phyloP scores from a whole-genome alignment of 2,113 vertebrate species.

The Furnarius figulus region DNA sequence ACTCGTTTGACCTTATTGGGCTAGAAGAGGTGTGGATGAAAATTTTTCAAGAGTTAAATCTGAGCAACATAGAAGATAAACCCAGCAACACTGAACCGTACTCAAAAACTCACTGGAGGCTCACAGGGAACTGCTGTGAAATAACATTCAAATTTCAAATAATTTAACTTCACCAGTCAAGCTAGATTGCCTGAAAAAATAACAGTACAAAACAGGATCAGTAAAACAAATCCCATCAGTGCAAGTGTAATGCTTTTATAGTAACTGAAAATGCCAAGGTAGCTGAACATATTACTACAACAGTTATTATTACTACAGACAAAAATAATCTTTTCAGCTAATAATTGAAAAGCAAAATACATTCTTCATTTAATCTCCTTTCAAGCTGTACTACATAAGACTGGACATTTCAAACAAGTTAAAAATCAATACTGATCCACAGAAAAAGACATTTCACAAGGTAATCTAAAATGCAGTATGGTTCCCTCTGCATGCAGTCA shows the following conservation, averaged over 20 bases:
- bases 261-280: slow-evolving; percentile 41
- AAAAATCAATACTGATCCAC: slow-evolving; percentile 29
- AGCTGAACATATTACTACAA: slow-evolving; percentile 6
- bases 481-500: neutral
- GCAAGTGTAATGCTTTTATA: slow-evolving; percentile 11
- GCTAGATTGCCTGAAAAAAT: neutral
- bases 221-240: neutral
- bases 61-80: neutral
- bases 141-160: neutral
- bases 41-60: neutral
- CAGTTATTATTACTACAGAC: neutral
- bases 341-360: slow-evolving; percentile 48
- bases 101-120: neutral
- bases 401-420: slow-evolving; percentile 34
- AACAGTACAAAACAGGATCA: neutral
- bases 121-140: neutral
- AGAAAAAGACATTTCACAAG: neutral
- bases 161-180: neutral
- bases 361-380: slow-evolving; percentile 47
- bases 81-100: neutral
- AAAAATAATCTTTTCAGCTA: slow-evolving; percentile 30
- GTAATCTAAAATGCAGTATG: neutral
- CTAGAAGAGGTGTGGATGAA: neutral
- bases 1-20: neutral
- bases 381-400: slow-evolving; percentile 49